Percentiles rank a stretch among this genome's conserved stretches.
phyloP scores from a whole-genome alignment of 1,140 invertebrate species.

The Drosophila navojoa region DNA sequence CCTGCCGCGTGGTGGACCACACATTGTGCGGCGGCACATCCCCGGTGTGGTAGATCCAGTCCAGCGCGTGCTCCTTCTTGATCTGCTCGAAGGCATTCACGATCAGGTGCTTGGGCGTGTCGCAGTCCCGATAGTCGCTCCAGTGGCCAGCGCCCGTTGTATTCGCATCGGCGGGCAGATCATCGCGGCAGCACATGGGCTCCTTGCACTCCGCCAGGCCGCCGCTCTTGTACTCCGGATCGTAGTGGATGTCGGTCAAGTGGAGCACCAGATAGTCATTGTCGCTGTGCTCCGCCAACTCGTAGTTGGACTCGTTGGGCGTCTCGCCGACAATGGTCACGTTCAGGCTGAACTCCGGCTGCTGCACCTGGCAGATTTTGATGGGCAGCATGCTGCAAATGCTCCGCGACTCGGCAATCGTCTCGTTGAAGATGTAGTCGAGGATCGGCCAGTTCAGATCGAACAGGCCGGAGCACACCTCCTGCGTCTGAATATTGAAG shows the following conservation, averaged over 20 bases:
- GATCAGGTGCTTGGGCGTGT: slow-evolving; percentile 88
- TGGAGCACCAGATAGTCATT: slow-evolving; percentile 87
- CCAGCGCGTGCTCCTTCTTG: slow-evolving; percentile 86
- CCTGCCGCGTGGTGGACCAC: slow-evolving; percentile 89
- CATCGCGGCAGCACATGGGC: slow-evolving; percentile 90
- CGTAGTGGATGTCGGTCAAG: slow-evolving; percentile 93
- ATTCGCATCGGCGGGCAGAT: slow-evolving; percentile 14
- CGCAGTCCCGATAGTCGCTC: slow-evolving; percentile 91
- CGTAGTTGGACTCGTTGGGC: slow-evolving; percentile 45
- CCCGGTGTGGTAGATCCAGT: slow-evolving; percentile 92
- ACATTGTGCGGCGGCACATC: slow-evolving; percentile 93
- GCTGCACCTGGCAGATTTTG: slow-evolving; percentile 56
- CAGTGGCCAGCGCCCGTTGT: slow-evolving; percentile 86
- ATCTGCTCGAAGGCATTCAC: slow-evolving; percentile 86
- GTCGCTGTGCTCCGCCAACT: slow-evolving; percentile 41
- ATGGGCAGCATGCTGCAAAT: slow-evolving; percentile 73
- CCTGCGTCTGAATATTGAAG: slow-evolving; percentile 80
- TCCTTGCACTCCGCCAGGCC: slow-evolving; percentile 87
- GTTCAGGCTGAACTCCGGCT: slow-evolving; percentile 52
- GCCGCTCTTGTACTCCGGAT: slow-evolving; percentile 88
- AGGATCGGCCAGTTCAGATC: slow-evolving; percentile 67
- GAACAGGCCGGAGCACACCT: slow-evolving; percentile 85
- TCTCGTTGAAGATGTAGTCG: slow-evolving; percentile 64
- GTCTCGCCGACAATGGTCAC: slow-evolving; percentile 48
- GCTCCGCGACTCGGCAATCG: slow-evolving; percentile 52